Conservation (phyloP, 2,797 vertebrate genomes). For the Vultur gryphus region DNA sequence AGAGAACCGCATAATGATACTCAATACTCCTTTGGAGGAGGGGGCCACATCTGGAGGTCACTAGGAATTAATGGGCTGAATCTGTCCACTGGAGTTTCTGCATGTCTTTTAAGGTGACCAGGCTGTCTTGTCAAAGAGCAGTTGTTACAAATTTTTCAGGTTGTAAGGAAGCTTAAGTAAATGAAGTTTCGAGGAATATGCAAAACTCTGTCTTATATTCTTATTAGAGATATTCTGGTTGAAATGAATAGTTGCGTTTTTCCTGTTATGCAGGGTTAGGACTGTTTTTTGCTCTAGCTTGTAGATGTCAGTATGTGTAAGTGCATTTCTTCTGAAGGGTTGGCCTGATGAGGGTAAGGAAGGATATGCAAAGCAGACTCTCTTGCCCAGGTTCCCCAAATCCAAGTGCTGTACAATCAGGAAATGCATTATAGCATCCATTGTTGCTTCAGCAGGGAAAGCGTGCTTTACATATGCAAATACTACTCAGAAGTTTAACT, state of each 20-base stretch:
- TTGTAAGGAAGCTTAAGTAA: not conserved
- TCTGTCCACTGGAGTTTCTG: not conserved
- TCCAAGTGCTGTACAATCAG: slow-evolving; percentile 61
- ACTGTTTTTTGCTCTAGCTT: not conserved
- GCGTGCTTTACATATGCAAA: slow-evolving; percentile 76
- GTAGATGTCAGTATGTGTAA: not conserved
- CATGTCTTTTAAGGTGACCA: not conserved
- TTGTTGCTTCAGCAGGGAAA: slow-evolving; percentile 66
- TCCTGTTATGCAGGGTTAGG: not conserved
- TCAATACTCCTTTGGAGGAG: not conserved
- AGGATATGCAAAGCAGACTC: slow-evolving; percentile 45
- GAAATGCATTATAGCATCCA: slow-evolving; percentile 61
- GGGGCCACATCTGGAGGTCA: not conserved
- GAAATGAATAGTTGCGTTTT: not conserved
- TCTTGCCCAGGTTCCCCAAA: slow-evolving; percentile 40
- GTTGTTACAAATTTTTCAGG: not conserved
- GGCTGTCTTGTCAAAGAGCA: not conserved
- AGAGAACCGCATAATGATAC: not conserved
- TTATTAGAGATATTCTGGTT: not conserved
- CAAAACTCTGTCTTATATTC: not conserved
- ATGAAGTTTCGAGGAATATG: not conserved
- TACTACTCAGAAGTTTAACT: slow-evolving; percentile 73
- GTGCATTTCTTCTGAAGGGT: slow-evolving; percentile 61
- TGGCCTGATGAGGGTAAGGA: slow-evolving; percentile 60
- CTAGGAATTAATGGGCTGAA: not conserved